Percentiles rank a stretch among this genome's conserved stretches.
These are phyloP conservation scores for Oreochromis aureus DNA, from an alignment of 2,113 vertebrate genomes.

Conservation along the genomic window DNA sequence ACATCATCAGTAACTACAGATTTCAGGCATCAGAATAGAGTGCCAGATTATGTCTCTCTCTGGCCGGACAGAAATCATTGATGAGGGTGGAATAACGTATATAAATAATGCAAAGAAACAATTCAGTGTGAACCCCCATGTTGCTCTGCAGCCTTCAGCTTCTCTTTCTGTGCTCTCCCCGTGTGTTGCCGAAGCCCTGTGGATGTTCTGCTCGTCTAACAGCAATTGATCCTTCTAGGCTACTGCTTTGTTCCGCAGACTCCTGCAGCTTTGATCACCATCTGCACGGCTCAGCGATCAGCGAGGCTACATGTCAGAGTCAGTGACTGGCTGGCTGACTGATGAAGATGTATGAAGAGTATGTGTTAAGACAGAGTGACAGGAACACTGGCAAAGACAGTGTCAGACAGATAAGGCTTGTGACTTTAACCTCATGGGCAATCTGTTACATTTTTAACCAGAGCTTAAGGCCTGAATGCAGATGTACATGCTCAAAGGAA, in stretches of 20 bases:
- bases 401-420: neutral
- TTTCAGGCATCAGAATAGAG: neutral
- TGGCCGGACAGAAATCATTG: neutral
- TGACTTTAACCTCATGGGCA: neutral
- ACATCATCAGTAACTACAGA: neutral
- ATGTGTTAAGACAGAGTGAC: conserved; percentile 13
- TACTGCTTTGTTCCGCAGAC: conserved; percentile 6
- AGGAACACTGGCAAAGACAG: neutral
- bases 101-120: neutral
- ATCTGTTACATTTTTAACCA: neutral
- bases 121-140: neutral
- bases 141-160: neutral
- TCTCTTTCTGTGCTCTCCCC: neutral
- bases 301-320: neutral
- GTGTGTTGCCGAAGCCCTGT: neutral
- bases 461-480: neutral
- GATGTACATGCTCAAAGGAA: neutral
- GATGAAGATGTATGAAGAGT: neutral
- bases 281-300: conserved; percentile 27
- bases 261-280: conserved; percentile 25
- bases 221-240: conserved; percentile 23
- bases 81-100: neutral
- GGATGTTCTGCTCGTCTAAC: conserved; percentile 1
- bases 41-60: neutral
- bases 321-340: conserved; percentile 2